Conservation (phyloP, 2,797 vertebrate genomes). For the Spinus pinus region DNA sequence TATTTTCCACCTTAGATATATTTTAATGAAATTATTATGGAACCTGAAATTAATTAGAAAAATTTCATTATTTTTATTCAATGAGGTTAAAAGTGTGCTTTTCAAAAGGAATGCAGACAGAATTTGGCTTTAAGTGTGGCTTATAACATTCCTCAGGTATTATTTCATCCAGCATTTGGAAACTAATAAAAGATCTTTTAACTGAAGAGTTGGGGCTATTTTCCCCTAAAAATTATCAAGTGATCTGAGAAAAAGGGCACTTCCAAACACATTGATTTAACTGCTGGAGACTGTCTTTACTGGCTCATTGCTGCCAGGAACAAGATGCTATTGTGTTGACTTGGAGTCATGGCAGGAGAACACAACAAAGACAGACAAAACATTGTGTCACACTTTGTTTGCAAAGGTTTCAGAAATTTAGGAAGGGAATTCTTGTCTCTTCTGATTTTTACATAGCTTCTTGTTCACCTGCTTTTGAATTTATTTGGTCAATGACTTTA, state of each 20-base stretch:
- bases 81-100: neutral
- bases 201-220: neutral
- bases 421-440: neutral
- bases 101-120: neutral
- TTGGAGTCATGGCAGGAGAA: neutral
- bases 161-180: conserved; percentile 29
- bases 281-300: neutral
- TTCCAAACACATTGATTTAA: conserved; percentile 22
- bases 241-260: neutral
- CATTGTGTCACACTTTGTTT: neutral
- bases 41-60: neutral
- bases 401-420: neutral
- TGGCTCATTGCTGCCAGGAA: neutral
- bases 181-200: neutral
- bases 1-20: neutral
- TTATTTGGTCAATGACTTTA: neutral
- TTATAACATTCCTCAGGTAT: conserved; percentile 26
- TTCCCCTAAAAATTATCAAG: neutral
- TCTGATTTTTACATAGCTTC: neutral
- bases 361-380: neutral
- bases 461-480: neutral
- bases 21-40: neutral
- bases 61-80: neutral
- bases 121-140: neutral
- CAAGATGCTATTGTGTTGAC: conserved; percentile 8